A percentile compares a stretch with the other conserved stretches of the same genome.
phyloP scores from a whole-genome alignment of 2,113 vertebrate species.

The Cyphomyrus plagiostoma region DNA sequence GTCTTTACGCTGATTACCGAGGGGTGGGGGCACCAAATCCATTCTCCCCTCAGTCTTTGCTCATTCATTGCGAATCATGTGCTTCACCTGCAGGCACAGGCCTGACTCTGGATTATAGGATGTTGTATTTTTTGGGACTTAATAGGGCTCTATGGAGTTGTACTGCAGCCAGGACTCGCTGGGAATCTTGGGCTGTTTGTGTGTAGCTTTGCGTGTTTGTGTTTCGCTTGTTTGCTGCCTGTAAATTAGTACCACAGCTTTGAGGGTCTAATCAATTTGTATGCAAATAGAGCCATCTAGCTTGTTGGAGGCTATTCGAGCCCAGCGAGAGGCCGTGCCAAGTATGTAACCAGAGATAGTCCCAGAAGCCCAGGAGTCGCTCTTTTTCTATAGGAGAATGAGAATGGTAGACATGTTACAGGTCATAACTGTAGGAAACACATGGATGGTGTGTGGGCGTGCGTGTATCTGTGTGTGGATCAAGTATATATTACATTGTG shows the following conservation, averaged over 20 bases:
- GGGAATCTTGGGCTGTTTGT: background rate
- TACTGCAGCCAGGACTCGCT: background rate
- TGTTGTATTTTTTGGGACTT: background rate
- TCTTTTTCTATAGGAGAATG: background rate
- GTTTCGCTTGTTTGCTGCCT: background rate
- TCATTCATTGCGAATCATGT: background rate
- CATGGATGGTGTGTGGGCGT: background rate
- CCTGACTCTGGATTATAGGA: background rate
- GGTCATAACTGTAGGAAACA: background rate
- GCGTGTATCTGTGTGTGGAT: too few species aligned
- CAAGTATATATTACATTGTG: too few species aligned
- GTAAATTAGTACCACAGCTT: background rate
- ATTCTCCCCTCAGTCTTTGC: background rate
- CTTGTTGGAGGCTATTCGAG: background rate
- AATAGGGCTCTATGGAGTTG: background rate
- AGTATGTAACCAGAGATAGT: background rate
- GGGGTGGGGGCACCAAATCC: background rate
- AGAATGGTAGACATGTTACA: background rate
- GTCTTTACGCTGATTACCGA: background rate
- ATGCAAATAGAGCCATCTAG: slow-evolving; percentile 13
- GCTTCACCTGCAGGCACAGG: background rate
- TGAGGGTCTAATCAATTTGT: slow-evolving; percentile 13
- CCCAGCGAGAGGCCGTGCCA: background rate
- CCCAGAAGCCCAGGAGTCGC: background rate
- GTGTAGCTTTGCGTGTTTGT: slow-evolving; percentile 5